Percentiles rank a stretch among this genome's conserved stretches.
phyloP scores from a whole-genome alignment of 1,140 invertebrate species.

The Drosophila rufa region DNA sequence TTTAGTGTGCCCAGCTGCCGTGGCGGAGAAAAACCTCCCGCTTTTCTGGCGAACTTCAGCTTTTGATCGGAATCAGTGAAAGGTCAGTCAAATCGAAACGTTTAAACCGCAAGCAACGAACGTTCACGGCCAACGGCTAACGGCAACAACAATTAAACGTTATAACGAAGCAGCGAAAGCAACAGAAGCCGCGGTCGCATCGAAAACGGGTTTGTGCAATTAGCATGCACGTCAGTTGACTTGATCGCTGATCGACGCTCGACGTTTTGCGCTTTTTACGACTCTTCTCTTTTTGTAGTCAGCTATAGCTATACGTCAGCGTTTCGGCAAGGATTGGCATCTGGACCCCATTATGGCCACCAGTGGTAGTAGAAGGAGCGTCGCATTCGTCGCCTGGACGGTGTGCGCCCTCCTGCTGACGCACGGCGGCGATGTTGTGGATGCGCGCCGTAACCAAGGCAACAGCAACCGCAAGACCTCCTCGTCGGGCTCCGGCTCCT shows the following conservation, averaged over 20 bases:
- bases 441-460: conserved; percentile 67
- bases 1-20: no score
- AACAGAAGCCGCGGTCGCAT: conserved; percentile 4
- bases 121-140: conserved; percentile 8
- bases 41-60: no score
- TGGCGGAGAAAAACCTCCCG: no score
- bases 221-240: conserved; percentile 56
- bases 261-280: conserved; percentile 1
- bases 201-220: conserved; percentile 71
- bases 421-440: conserved; percentile 59
- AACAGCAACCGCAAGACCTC: conserved; percentile 65
- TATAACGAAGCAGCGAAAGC: conserved; percentile 10
- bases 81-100: neutral
- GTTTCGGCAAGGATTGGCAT: conserved; percentile 26
- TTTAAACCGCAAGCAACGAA: conserved; percentile 7
- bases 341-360: conserved; percentile 23
- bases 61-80: rapidly evolving
- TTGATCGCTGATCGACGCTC: conserved; percentile 25
- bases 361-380: conserved; percentile 39
- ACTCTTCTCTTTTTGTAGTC: neutral
- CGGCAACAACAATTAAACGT: conserved; percentile 12
- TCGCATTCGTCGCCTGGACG: conserved; percentile 46
- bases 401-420: conserved; percentile 61
- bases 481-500: conserved; percentile 71
- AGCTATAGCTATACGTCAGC: neutral